Conservation (phyloP, 2,797 vertebrate genomes). For the Lates japonicus region DNA sequence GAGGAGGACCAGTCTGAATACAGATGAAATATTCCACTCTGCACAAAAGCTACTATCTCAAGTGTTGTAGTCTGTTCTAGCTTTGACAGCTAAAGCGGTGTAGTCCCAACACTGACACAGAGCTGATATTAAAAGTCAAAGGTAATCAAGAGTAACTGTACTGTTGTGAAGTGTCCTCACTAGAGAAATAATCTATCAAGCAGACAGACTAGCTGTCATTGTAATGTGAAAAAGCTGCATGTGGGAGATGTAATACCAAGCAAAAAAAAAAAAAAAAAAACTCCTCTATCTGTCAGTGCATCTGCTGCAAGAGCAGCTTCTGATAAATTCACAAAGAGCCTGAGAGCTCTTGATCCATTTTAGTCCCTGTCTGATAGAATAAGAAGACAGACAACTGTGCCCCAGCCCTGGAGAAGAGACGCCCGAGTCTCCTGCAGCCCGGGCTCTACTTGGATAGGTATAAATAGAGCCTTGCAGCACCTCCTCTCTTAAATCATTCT, state of each 20-base stretch:
- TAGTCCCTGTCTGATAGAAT: constrained; percentile 54
- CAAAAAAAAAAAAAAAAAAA: too few relatives aligned
- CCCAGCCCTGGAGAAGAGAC: constrained; percentile 45
- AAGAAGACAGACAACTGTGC: constrained; percentile 57
- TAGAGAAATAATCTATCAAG: constrained; percentile 41
- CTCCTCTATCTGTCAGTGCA: constrained; percentile 31
- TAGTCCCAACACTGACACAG: constrained; percentile 21
- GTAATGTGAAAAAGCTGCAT: constrained; percentile 35
- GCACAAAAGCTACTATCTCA: constrained; percentile 5
- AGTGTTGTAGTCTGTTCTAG: constrained; percentile 6
- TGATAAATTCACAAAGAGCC: constrained; percentile 56
- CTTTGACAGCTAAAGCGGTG: constrained; percentile 21
- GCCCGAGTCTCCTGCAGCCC: constrained; percentile 43
- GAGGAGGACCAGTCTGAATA: not conserved
- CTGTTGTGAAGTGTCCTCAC: constrained; percentile 36
- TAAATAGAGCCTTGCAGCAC: constrained; percentile 69
- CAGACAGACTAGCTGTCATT: constrained; percentile 30
- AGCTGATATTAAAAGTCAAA: constrained; percentile 47
- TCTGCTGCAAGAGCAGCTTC: constrained; percentile 35
- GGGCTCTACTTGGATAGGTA: constrained; percentile 46
- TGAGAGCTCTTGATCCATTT: constrained; percentile 54
- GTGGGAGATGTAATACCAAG: constrained; percentile 27
- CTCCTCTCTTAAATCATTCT: constrained; percentile 58
- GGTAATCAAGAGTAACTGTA: constrained; percentile 47
- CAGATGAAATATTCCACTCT: constrained; percentile 9